These are phyloP conservation scores for Gulo gulo DNA, from an alignment of 2,113 vertebrate species.

Conservation along the genomic window DNA sequence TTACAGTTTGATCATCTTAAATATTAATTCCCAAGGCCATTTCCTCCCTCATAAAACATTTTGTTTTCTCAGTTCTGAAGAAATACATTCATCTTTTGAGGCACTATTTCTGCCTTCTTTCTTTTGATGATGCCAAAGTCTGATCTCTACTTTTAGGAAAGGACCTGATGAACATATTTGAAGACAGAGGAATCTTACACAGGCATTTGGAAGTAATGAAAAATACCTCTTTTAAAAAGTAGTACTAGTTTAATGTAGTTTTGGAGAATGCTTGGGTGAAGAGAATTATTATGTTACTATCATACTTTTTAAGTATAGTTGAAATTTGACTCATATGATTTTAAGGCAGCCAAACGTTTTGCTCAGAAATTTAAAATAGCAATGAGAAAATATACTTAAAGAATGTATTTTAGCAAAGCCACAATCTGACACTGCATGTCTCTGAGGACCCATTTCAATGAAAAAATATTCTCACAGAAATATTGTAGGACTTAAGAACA, in stretches of 20 bases:
- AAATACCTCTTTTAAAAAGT: neutral
- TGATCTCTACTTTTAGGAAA: neutral
- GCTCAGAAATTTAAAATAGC: neutral
- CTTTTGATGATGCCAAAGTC: neutral
- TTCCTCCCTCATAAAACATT: neutral
- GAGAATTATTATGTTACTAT: neutral
- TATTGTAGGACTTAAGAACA: neutral
- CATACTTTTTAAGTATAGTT: neutral
- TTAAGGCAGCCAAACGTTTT: neutral
- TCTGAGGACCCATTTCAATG: neutral
- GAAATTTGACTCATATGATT: neutral
- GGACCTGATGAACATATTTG: neutral
- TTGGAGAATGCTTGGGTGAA: neutral
- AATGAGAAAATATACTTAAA: neutral
- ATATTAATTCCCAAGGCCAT: neutral
- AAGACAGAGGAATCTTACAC: neutral
- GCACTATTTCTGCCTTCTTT: neutral
- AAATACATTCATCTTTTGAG: neutral
- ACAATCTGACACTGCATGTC: neutral
- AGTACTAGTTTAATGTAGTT: neutral
- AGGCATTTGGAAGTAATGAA: neutral
- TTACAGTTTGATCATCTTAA: slow-evolving; percentile 32
- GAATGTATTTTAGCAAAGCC: neutral
- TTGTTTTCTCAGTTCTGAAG: neutral
- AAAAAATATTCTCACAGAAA: neutral